Evolutionary conservation across 2,113 vertebrate genomes (phyloP), one percentile per base, ranked within the genome.

Genomic region (Melanerpes formicivorus): DNA sequence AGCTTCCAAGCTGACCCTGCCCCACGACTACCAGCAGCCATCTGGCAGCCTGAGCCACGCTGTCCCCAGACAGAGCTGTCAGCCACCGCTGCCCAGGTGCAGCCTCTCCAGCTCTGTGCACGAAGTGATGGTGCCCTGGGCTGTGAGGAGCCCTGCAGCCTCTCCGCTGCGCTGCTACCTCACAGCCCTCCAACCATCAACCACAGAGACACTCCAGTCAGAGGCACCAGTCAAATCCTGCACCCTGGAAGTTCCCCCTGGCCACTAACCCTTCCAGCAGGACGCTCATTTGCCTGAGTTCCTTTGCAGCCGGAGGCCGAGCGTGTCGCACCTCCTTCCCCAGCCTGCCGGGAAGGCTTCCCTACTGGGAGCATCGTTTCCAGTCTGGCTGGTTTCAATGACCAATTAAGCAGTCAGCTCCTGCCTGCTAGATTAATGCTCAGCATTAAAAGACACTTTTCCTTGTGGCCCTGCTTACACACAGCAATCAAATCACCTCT

Each of bases 311-410:
- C 71, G 58, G 50, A 85, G 46, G 72, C 65, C 0, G 0, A 90
- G 65, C 2, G 5, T 63, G 89, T 44, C 4, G 1, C 64, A 46
- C 65, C 67, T 46, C 71, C 75, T 18, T 81, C 50, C 74, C 46
- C 63, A 66, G 78, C 88, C 80, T 40, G 60, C 46, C 4, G 5
- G 62, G 80, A 88, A 93, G 56, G 66, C 60, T 93, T 93, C 3
- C 0, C 60, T 40, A 30, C 82, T 54, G 0, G 0, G 21, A 86
- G 83, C 58, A 27, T 80, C 18, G 10, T 75, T 93, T 95, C 93
- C 54, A 72, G 95, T 77, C 77, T 40, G 80, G 88, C 95, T 87
- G 66, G 95, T 95, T 95, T 90, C 88, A 56, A 2, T 56, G 40
- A 62, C 69, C 56, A 86, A 88, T 93, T 93, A 94, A 93, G 76